Evolutionary conservation across 1,140 invertebrate species (phyloP).

Genomic region (Triops cancriformis): DNA sequence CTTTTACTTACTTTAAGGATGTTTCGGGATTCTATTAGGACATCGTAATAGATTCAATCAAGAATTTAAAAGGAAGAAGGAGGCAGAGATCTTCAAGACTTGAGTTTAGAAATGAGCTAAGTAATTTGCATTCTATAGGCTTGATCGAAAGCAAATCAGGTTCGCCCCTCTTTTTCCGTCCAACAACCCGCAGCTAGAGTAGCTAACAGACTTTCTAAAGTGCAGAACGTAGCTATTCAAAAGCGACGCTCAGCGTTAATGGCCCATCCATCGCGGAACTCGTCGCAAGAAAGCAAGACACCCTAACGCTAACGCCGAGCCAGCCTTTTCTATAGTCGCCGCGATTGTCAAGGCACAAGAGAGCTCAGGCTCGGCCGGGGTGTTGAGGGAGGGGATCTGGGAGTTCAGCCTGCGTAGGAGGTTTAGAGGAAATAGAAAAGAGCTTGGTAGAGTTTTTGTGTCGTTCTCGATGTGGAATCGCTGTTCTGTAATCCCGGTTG

Average conservation of each 20-base stretch:
- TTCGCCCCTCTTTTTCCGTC: background rate
- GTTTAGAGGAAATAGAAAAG: background rate
- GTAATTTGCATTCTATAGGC: slow-evolving; percentile 7
- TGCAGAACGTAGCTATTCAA: slow-evolving; percentile 10
- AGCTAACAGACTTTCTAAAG: slow-evolving; percentile 5
- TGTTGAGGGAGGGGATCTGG: background rate
- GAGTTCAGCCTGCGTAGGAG: background rate
- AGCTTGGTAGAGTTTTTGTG: slow-evolving; percentile 5
- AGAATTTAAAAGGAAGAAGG: background rate
- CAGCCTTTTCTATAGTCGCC: slow-evolving; percentile 4
- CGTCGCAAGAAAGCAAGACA: background rate
- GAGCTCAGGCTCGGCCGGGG: background rate
- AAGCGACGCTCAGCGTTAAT: slow-evolving; percentile 2
- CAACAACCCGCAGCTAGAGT: background rate
- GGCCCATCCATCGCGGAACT: slow-evolving; percentile 7
- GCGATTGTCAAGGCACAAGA: slow-evolving; percentile 9
- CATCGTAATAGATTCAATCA: background rate
- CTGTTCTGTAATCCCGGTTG: slow-evolving; percentile 4
- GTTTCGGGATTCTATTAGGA: background rate
- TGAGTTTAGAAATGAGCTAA: background rate
- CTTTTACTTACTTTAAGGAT: background rate
- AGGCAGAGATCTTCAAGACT: background rate
- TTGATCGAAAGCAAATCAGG: slow-evolving; percentile 11
- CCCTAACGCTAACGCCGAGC: background rate
- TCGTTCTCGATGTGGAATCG: background rate